Evolutionary conservation across 1,140 invertebrate genomes (phyloP), one percentile per base, ranked within the genome.

Genomic region (Musca vetustissima): DNA sequence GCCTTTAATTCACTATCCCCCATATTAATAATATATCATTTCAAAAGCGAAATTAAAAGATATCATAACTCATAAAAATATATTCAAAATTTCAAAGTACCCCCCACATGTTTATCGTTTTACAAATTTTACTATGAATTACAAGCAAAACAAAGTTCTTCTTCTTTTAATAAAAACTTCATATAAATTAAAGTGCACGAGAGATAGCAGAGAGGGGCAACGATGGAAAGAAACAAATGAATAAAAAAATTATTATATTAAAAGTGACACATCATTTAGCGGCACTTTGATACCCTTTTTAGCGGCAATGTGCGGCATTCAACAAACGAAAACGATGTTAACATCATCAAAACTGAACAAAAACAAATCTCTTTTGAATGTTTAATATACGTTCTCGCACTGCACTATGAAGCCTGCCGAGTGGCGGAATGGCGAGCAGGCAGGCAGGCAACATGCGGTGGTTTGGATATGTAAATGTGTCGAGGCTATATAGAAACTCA

Each of bases 231-330:
- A 22, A 61, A 36, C 28, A 19, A 19, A 11, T 52, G 28, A 59
- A 61, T 43, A 43, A 36, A 61, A n/a, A 43, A 61, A 61, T 43
- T 61, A 61, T 61, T 61, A 36, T 61, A 61, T 61, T 61, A 61
- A 61, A 61, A 61, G 57, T 61, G 57, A 61, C 57, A 61, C 57
- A 61, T 61, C 57, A 61, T 61, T 61, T 61, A 61, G 57, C 57
- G 57, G 57, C 57, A 43, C 36, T 61, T 61, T 61, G 57, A 61
- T 61, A 17, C 8, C 28, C 25, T 14, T 61, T 61, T 61, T 36
- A 61, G 57, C 57, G 57, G 57, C 57, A 19, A 4, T 19, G 17
- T 7, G 21, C 17, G 21, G 49, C 28, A 43, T 43, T 43, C 36
- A 43, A 36, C 57, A 61, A 36, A 61, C n/a, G 11, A 61, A 36